phyloP scores from a whole-genome alignment of 2,113 vertebrate genomes.

The Rhagologus leucostigma region DNA sequence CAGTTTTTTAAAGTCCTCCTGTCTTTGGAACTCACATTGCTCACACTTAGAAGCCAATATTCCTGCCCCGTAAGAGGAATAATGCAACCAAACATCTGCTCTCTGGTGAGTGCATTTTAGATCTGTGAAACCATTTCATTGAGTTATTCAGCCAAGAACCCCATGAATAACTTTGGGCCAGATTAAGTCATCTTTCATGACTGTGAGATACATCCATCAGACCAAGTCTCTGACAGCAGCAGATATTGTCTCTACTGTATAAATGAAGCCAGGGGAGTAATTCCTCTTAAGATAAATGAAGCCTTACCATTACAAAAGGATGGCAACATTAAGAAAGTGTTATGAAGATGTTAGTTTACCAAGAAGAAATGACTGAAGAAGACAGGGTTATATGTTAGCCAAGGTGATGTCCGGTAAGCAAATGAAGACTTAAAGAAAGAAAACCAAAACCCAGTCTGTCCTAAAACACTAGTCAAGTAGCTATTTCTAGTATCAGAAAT shows the following conservation, averaged over 20 bases:
- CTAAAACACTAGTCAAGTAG: neutral
- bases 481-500: neutral
- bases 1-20: neutral
- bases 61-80: neutral
- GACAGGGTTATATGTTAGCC: neutral
- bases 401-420: neutral
- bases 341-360: conserved; percentile 1
- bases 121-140: neutral
- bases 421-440: neutral
- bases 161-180: neutral
- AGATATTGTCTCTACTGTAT: neutral
- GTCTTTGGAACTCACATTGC: neutral
- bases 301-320: neutral
- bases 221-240: neutral
- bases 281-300: conserved; percentile 29
- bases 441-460: neutral
- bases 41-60: neutral
- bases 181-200: conserved; percentile 11
- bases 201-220: neutral
- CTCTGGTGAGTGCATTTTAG: neutral
- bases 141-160: neutral
- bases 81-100: neutral
- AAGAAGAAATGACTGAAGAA: neutral
- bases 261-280: neutral
- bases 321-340: neutral